Percentiles rank a stretch among this genome's conserved stretches.
phyloP scores from a whole-genome alignment of 2,888 invertebrate species.

The Metopia argyrocephala region DNA sequence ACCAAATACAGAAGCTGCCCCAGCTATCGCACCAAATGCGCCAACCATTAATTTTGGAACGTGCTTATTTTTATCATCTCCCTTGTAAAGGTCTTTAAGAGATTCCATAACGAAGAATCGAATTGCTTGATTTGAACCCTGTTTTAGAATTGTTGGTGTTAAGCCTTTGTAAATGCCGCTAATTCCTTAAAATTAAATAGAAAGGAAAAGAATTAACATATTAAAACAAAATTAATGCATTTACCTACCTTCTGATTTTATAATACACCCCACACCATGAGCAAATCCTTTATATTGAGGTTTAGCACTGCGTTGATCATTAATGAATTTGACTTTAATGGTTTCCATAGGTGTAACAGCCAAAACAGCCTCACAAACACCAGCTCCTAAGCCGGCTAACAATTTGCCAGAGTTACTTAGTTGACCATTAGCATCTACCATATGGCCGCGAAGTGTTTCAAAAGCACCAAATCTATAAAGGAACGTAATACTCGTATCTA shows the following conservation, averaged over 20 bases:
- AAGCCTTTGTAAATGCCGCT: conserved; percentile 95
- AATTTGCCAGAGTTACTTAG: conserved; percentile 87
- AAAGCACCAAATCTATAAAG: conserved; percentile 94
- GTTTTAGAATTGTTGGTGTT: conserved; percentile 97
- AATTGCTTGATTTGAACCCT: conserved; percentile 99
- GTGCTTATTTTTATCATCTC: conserved; percentile 88
- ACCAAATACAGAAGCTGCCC: conserved; percentile 97
- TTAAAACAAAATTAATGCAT: neutral
- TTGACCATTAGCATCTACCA: conserved; percentile 88
- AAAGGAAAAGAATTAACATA: neutral
- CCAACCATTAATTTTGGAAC: conserved; percentile 95
- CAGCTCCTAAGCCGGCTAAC: conserved; percentile 95
- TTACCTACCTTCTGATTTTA: conserved; percentile 86
- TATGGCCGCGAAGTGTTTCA: conserved; percentile 90
- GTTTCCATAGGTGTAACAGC: conserved; percentile 99
- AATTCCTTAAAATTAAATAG: conserved; percentile 78
- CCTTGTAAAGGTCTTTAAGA: conserved; percentile 93
- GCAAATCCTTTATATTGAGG: conserved; percentile 95
- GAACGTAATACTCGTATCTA: neutral
- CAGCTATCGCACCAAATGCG: conserved; percentile 95
- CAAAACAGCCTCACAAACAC: conserved; percentile 95
- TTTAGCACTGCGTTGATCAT: conserved; percentile 94
- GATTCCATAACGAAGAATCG: conserved; percentile 98
- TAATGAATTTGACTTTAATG: conserved; percentile 98
- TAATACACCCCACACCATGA: conserved; percentile 93